Percentiles rank a stretch among this genome's conserved stretches.
Evolutionary conservation across 2,113 vertebrate genomes (phyloP).

Genomic region (Turdus rufiventris): DNA sequence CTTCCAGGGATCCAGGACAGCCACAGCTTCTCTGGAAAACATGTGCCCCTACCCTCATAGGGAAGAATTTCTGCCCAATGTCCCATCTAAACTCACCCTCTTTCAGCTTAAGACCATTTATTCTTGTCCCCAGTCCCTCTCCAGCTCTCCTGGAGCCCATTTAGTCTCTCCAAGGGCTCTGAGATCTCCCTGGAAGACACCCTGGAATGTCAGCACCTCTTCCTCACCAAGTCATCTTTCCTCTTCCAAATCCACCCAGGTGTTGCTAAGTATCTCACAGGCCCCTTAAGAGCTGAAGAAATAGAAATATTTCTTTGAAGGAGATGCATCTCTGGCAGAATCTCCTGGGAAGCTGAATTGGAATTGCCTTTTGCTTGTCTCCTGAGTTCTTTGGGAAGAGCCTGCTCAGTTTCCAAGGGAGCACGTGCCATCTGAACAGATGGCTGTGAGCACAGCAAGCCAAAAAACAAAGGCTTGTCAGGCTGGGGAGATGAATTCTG

Average conservation of each 20-base stretch:
- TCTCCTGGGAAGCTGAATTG: background rate
- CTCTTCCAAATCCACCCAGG: background rate
- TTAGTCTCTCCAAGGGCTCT: no score
- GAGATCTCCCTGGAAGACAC: background rate
- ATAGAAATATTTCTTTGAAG: background rate
- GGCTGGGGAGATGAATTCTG: slow-evolving; percentile 12
- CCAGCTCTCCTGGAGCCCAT: no score
- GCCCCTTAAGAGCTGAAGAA: background rate
- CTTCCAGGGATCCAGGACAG: background rate
- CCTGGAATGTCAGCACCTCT: background rate
- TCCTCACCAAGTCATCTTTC: background rate
- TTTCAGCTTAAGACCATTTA: no score
- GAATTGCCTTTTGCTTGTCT: background rate
- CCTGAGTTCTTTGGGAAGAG: background rate
- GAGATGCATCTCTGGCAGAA: background rate
- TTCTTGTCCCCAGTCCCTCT: no score
- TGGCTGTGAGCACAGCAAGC: slow-evolving; percentile 21
- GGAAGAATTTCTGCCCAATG: background rate
- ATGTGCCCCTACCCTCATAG: background rate
- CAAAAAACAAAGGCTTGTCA: background rate
- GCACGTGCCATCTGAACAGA: slow-evolving; percentile 13
- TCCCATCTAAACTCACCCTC: no score
- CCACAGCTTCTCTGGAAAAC: background rate
- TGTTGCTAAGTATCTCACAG: background rate
- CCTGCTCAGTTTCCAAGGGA: background rate